Evolutionary conservation across 2,797 vertebrate species (phyloP).

Genomic region (Rhinoraja longicauda): DNA sequence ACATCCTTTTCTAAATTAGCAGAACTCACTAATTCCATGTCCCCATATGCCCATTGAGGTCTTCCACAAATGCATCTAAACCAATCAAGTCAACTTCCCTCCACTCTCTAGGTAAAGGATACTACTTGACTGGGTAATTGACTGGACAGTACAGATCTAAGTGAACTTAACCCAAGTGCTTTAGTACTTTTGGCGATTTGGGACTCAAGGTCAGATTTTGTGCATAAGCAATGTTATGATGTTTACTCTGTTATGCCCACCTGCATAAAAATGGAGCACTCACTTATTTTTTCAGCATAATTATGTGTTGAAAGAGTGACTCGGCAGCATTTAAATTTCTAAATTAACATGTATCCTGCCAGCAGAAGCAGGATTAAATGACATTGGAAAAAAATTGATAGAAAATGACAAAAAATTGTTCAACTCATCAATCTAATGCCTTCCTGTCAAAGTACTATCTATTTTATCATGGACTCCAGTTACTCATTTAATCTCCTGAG

Average conservation of each 20-base stretch:
- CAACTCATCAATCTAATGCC: neutral
- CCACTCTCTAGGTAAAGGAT: neutral
- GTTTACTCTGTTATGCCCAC: slow-evolving; percentile 45
- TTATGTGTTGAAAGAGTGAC: slow-evolving; percentile 23
- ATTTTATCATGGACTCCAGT: neutral
- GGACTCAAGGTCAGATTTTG: neutral
- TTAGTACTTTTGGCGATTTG: neutral
- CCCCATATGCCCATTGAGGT: neutral
- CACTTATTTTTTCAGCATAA: slow-evolving; percentile 7
- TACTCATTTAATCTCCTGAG: neutral
- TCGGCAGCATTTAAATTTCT: slow-evolving; percentile 21
- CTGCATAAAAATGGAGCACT: slow-evolving; percentile 50
- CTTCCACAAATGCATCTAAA: neutral
- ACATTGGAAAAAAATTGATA: neutral
- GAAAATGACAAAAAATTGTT: neutral
- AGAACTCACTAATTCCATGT: neutral
- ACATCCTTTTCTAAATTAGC: neutral
- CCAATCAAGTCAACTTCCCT: neutral
- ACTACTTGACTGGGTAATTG: neutral
- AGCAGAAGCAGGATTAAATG: neutral
- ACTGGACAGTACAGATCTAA: neutral
- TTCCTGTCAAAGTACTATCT: neutral
- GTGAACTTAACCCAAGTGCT: neutral
- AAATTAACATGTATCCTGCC: neutral
- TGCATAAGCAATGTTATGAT: neutral